Conservation (phyloP, 2,888 invertebrate genomes). For the Cotesia congregata region DNA sequence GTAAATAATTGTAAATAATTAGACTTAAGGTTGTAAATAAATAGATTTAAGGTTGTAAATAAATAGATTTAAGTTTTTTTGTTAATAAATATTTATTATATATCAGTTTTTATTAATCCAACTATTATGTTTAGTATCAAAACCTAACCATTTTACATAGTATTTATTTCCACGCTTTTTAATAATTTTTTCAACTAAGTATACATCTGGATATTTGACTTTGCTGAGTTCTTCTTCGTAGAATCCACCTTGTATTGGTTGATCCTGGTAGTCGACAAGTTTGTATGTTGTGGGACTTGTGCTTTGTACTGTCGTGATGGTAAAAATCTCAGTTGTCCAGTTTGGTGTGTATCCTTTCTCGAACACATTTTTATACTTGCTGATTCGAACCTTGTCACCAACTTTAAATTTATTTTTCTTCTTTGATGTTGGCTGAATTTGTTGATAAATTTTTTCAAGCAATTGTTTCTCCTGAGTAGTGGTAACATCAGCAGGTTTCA, state of each 20-base stretch:
- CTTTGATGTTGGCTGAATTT: no score
- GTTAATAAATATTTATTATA: no score
- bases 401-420: conserved; percentile 49
- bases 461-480: conserved; percentile 55
- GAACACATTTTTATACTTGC: conserved; percentile 29
- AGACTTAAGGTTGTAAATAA: conserved; percentile 30
- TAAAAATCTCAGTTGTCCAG: conserved; percentile 61
- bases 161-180: conserved; percentile 22
- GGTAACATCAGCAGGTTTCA: conserved; percentile 58
- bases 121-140: no score
- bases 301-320: conserved; percentile 53
- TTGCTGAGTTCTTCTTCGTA: conserved; percentile 60
- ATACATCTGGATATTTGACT: conserved; percentile 55
- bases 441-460: neutral
- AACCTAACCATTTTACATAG: no score
- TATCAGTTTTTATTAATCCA: no score
- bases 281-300: conserved; percentile 46
- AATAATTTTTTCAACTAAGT: conserved; percentile 29
- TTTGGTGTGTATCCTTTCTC: conserved; percentile 47
- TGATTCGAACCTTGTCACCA: conserved; percentile 59
- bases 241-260: conserved; percentile 57
- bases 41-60: neutral
- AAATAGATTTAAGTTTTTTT: no score
- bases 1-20: conserved; percentile 9
- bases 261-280: conserved; percentile 51